Evolutionary conservation across 2,888 invertebrate genomes (phyloP).

Genomic region (Andrena hattorfiana): DNA sequence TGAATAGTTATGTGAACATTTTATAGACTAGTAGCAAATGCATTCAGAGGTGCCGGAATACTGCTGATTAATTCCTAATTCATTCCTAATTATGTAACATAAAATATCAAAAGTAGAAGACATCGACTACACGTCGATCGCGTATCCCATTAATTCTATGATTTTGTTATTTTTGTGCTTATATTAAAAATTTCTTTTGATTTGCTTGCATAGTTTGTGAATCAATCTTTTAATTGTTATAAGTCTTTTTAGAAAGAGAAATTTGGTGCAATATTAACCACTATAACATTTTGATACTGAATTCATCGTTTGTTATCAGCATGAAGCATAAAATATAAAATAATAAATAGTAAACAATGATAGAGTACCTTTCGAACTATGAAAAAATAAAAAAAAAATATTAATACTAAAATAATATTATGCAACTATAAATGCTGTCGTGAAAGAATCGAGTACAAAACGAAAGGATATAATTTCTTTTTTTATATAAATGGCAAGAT

Average conservation of each 20-base stretch:
- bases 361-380: constrained; percentile 31
- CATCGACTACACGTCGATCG: constrained; percentile 16
- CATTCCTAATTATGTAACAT: constrained; percentile 47
- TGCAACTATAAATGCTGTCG: constrained; percentile 56
- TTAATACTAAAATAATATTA: constrained; percentile 31
- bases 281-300: constrained; percentile 42
- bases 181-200: constrained; percentile 52
- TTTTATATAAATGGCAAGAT: constrained; percentile 57
- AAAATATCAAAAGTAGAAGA: constrained; percentile 57
- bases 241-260: constrained; percentile 49
- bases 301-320: constrained; percentile 28
- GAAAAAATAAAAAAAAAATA: constrained; percentile 33
- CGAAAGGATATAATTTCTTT: constrained; percentile 23
- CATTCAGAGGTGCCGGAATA: constrained; percentile 63
- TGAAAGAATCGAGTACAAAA: constrained; percentile 20
- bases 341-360: constrained; percentile 50
- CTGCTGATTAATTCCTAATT: constrained; percentile 46
- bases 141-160: constrained; percentile 33
- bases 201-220: constrained; percentile 41
- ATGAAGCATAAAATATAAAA: constrained; percentile 36
- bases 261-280: constrained; percentile 62
- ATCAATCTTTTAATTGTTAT: constrained; percentile 42
- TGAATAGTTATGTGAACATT: constrained; percentile 70
- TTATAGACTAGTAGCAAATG: constrained; percentile 71
- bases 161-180: constrained; percentile 49